Evolutionary conservation across 2,888 invertebrate species (phyloP).

Genomic region (Lobophora halterata): DNA sequence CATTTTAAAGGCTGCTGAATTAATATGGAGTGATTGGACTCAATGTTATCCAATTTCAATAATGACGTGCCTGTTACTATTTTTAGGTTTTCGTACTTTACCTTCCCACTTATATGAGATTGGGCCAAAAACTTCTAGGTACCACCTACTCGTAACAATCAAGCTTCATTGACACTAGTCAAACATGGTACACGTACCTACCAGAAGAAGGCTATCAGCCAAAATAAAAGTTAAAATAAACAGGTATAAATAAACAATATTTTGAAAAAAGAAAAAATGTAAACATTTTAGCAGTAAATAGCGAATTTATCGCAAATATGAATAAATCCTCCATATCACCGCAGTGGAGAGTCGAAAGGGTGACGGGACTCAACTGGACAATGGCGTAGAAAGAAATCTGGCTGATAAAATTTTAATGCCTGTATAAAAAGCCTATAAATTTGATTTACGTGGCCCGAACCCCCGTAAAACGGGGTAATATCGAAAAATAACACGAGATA

Average conservation of each 20-base stretch:
- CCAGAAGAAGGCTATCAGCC: too few relatives aligned
- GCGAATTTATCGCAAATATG: slow-evolving; percentile 13
- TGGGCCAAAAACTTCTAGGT: too few relatives aligned
- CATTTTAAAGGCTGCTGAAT: slow-evolving; percentile 3
- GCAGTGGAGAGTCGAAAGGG: slow-evolving; percentile 52
- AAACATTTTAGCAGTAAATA: not conserved
- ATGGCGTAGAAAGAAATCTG: slow-evolving; percentile 70
- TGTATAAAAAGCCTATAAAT: slow-evolving; percentile 79
- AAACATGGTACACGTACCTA: too few relatives aligned
- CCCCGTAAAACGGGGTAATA: slow-evolving; percentile 75
- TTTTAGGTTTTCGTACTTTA: too few relatives aligned
- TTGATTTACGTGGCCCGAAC: slow-evolving; percentile 73
- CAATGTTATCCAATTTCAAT: too few relatives aligned
- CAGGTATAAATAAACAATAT: not conserved
- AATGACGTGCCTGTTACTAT: too few relatives aligned
- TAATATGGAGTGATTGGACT: not conserved
- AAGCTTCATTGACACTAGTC: too few relatives aligned
- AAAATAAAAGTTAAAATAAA: too few relatives aligned
- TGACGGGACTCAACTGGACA: slow-evolving; percentile 64
- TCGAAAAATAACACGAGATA: slow-evolving; percentile 77
- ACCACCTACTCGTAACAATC: too few relatives aligned
- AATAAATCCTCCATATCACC: slow-evolving; percentile 37
- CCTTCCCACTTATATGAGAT: too few relatives aligned
- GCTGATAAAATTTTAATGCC: slow-evolving; percentile 78
- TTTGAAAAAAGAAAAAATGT: not conserved